phyloP scores from a whole-genome alignment of 2,888 invertebrate species.

The Acleris emargana region DNA sequence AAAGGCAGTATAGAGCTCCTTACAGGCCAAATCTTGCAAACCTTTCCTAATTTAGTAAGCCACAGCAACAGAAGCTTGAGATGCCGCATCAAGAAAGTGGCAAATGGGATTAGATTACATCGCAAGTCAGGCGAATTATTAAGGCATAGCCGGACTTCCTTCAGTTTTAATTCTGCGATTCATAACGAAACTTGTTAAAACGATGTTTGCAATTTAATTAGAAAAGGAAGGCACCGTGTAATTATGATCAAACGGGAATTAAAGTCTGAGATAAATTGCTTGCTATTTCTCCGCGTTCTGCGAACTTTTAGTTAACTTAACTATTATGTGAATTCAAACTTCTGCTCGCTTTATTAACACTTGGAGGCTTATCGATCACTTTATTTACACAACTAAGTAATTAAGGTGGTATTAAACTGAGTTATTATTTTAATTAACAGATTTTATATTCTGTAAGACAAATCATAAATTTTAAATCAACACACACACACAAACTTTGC shows the following conservation, averaged over 20 bases:
- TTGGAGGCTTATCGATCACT: no score
- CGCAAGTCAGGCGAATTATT: background rate
- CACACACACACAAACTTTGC: no score
- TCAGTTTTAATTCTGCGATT: background rate
- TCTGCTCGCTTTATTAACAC: no score
- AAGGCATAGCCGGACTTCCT: constrained; percentile 1
- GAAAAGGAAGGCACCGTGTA: constrained; percentile 13
- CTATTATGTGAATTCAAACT: background rate
- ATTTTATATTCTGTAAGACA: no score
- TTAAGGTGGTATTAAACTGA: no score
- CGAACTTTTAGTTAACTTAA: background rate
- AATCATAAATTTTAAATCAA: no score
- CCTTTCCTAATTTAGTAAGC: no score
- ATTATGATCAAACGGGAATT: constrained; percentile 23
- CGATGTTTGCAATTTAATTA: constrained; percentile 21
- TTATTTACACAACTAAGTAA: no score
- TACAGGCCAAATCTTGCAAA: no score
- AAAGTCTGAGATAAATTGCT: constrained; percentile 14
- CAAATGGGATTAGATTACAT: background rate
- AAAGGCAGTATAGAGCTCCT: no score
- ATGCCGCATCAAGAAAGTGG: background rate
- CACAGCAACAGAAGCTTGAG: background rate
- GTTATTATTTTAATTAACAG: no score
- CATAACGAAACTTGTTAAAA: constrained; percentile 20
- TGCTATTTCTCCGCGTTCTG: constrained; percentile 2